Conservation (phyloP, 2,888 invertebrate genomes). For the Volucella zonaria region DNA sequence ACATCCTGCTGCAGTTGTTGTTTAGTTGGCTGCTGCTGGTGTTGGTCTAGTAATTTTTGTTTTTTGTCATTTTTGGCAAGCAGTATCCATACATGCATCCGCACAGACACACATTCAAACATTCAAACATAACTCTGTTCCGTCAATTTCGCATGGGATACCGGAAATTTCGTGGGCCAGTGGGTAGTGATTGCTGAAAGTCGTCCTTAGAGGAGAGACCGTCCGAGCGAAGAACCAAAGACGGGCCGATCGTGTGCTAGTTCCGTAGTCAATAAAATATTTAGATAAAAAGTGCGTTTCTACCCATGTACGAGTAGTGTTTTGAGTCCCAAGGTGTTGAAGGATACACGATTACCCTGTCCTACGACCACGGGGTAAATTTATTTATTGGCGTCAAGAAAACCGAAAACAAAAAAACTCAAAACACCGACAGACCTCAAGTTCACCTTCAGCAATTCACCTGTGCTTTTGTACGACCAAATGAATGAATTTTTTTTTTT, state of each 20-base stretch:
- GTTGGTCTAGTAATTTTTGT: background rate
- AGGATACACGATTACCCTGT: no score
- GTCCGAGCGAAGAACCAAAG: background rate
- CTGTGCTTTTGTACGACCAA: slow-evolving; percentile 40
- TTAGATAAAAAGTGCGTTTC: no score
- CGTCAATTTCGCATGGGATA: slow-evolving; percentile 38
- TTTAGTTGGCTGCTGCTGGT: background rate
- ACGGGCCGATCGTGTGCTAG: background rate
- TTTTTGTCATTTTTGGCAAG: background rate
- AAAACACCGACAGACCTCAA: slow-evolving; percentile 54
- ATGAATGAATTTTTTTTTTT: slow-evolving; percentile 1
- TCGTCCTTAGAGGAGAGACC: slow-evolving; percentile 40
- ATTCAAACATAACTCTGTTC: slow-evolving; percentile 14
- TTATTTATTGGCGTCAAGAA: background rate
- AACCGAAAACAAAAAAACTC: slow-evolving; percentile 8
- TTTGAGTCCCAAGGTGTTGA: no score
- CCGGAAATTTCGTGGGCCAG: slow-evolving; percentile 51
- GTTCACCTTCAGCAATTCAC: slow-evolving; percentile 54
- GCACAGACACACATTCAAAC: no score
- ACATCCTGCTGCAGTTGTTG: background rate
- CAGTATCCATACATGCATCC: no score
- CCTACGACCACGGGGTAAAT: no score
- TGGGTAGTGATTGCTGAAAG: slow-evolving; percentile 52
- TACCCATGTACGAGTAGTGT: no score
- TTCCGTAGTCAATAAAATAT: no score